Evolutionary conservation across 2,113 vertebrate species (phyloP).

Genomic region (Tympanuchus pallidicinctus): DNA sequence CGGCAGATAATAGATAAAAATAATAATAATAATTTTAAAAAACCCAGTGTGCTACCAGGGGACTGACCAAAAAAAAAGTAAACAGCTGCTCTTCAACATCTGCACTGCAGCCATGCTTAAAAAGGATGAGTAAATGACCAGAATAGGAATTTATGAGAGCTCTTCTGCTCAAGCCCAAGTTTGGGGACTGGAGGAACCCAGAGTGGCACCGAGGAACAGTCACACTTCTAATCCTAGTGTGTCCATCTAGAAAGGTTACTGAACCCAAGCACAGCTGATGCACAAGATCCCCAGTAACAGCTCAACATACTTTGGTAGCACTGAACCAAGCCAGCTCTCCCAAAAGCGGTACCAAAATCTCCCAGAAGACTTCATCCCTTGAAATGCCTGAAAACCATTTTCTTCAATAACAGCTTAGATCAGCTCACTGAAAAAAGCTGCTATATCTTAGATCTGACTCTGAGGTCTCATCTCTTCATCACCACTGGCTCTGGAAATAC

Average conservation of each 20-base stretch:
- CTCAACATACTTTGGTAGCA: neutral
- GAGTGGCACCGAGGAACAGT: neutral
- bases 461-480: neutral
- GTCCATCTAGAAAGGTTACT: neutral
- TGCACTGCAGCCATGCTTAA: neutral
- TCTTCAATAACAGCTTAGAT: too few relatives aligned
- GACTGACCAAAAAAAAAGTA: constrained; percentile 3
- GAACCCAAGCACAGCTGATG: neutral
- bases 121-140: neutral
- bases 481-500: neutral
- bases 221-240: neutral
- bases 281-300: neutral
- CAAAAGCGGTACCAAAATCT: too few relatives aligned
- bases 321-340: neutral
- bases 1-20: constrained; percentile 47
- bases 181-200: neutral
- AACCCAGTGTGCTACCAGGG: constrained; percentile 45
- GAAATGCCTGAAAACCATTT: too few relatives aligned
- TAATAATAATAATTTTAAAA: constrained; percentile 33
- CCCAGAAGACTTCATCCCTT: too few relatives aligned
- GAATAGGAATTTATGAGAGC: neutral
- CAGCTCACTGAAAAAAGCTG: too few relatives aligned
- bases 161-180: neutral
- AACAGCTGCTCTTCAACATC: constrained; percentile 74
- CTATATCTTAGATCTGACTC: too few relatives aligned